phyloP scores from a whole-genome alignment of 2,888 invertebrate genomes.

The Micropterix aruncella region DNA sequence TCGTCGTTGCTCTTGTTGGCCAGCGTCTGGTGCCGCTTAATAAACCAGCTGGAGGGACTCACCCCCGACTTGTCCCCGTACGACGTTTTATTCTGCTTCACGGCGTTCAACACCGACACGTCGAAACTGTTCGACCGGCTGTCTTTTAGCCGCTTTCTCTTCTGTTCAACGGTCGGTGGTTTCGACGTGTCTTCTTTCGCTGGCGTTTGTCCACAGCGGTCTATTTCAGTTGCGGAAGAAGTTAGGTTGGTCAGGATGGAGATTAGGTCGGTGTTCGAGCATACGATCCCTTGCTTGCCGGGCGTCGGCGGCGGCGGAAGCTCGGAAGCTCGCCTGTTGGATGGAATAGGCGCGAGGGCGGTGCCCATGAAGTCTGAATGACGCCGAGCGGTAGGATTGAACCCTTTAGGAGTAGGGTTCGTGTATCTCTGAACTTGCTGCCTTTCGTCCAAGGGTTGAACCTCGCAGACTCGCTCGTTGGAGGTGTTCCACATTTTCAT shows the following conservation, averaged over 20 bases:
- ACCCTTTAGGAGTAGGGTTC: constrained; percentile 20
- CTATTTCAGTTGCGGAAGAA: constrained; percentile 68
- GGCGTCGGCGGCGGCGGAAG: constrained; percentile 39
- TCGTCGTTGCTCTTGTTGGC: constrained; percentile 43
- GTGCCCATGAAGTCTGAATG: constrained; percentile 61
- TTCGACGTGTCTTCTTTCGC: constrained; percentile 8
- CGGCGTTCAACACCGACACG: constrained; percentile 52
- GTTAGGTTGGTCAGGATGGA: constrained; percentile 67
- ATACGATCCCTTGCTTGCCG: constrained; percentile 48
- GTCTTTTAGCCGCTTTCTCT: constrained; percentile 44
- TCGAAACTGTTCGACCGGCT: constrained; percentile 78
- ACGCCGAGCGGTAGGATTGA: constrained; percentile 37
- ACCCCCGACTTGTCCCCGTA: constrained; percentile 29
- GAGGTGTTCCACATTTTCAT: constrained; percentile 78
- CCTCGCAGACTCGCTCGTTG: constrained; percentile 67
- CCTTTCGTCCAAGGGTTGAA: constrained; percentile 63
- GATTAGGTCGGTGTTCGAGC: constrained; percentile 69
- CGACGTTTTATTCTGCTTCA: constrained; percentile 8
- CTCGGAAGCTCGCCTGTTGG: constrained; percentile 55
- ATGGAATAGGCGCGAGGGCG: constrained; percentile 44
- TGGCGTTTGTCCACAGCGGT: constrained; percentile 45
- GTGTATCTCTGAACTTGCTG: constrained; percentile 20
- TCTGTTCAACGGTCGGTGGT: constrained; percentile 26
- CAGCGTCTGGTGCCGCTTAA: constrained; percentile 64
- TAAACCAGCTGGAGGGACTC: constrained; percentile 58